These are phyloP conservation scores for Ophonus ardosiacus DNA, from an alignment of 2,888 invertebrate species.

Conservation along the genomic window DNA sequence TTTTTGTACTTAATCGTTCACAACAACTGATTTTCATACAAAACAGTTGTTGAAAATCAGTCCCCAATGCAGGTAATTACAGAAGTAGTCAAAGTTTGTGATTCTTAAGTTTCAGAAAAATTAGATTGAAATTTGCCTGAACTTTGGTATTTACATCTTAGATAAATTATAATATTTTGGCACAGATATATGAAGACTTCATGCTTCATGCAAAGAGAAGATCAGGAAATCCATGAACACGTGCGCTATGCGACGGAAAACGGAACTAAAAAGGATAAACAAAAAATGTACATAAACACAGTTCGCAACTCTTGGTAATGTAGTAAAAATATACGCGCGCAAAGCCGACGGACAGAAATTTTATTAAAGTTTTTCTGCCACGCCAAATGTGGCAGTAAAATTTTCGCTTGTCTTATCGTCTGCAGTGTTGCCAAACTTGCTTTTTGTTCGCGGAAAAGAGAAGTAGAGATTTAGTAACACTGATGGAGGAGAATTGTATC, in stretches of 20 bases:
- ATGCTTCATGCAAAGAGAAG: background rate
- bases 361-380: slow-evolving; percentile 61
- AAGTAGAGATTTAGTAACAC: slow-evolving; percentile 50
- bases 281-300: slow-evolving; percentile 61
- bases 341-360: slow-evolving; percentile 57
- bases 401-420: slow-evolving; percentile 61
- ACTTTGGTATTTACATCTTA: too few relatives aligned
- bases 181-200: slow-evolving; percentile 27
- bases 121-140: too few relatives aligned
- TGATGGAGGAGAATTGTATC: slow-evolving; percentile 40
- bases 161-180: background rate
- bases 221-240: slow-evolving; percentile 13
- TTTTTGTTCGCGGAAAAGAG: slow-evolving; percentile 38
- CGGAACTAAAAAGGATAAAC: slow-evolving; percentile 41
- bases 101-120: too few relatives aligned
- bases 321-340: slow-evolving; percentile 60
- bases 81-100: too few relatives aligned
- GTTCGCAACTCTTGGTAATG: slow-evolving; percentile 62
- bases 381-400: slow-evolving; percentile 62
- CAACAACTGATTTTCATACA: too few relatives aligned
- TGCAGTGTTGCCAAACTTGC: slow-evolving; percentile 49
- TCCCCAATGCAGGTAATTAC: too few relatives aligned
- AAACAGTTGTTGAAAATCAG: too few relatives aligned
- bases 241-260: slow-evolving; percentile 47
- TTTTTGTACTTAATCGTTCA: too few relatives aligned